A percentile compares a stretch with the other conserved stretches of the same genome.
Conservation (phyloP, 1,140 invertebrate genomes). For the Cyclina sinensis region DNA sequence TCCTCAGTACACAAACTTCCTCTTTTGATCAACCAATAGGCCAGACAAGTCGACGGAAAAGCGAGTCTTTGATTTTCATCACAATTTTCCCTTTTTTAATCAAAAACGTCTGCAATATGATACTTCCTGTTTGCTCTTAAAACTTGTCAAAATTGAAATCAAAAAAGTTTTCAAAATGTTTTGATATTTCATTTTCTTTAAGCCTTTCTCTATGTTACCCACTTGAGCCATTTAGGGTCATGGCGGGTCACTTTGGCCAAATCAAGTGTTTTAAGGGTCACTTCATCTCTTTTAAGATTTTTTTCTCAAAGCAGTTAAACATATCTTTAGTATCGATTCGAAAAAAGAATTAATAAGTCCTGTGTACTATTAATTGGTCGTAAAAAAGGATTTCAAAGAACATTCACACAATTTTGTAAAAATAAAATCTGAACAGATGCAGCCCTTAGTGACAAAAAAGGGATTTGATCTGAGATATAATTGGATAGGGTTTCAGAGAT, state of each 20-base stretch:
- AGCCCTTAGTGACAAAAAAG: slow-evolving; percentile 26
- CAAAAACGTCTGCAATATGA: not conserved
- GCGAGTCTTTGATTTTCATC: not conserved
- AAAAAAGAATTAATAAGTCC: slow-evolving; percentile 5
- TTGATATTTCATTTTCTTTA: slow-evolving; percentile 26
- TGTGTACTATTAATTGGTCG: slow-evolving; percentile 25
- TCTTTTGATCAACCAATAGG: too few species aligned
- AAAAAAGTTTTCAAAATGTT: not conserved
- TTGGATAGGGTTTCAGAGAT: slow-evolving; percentile 49
- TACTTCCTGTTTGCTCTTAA: not conserved
- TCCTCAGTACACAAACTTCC: too few species aligned
- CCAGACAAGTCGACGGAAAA: not conserved
- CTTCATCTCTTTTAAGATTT: slow-evolving; percentile 31
- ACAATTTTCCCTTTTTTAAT: not conserved
- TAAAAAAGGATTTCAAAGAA: slow-evolving; percentile 27
- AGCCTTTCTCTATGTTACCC: not conserved
- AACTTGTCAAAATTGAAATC: slow-evolving; percentile 5
- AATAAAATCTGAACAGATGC: slow-evolving; percentile 23
- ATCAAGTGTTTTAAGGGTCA: slow-evolving; percentile 29
- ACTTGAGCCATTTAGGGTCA: not conserved
- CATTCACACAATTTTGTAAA: slow-evolving; percentile 37
- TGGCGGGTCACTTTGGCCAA: slow-evolving; percentile 6
- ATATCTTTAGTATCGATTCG: not conserved
- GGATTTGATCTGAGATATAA: slow-evolving; percentile 23
- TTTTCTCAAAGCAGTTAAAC: slow-evolving; percentile 12